Base-by-base conservation (phyloP, 2,888 invertebrate genomes). In the Trissolcus japonicus region DNA sequence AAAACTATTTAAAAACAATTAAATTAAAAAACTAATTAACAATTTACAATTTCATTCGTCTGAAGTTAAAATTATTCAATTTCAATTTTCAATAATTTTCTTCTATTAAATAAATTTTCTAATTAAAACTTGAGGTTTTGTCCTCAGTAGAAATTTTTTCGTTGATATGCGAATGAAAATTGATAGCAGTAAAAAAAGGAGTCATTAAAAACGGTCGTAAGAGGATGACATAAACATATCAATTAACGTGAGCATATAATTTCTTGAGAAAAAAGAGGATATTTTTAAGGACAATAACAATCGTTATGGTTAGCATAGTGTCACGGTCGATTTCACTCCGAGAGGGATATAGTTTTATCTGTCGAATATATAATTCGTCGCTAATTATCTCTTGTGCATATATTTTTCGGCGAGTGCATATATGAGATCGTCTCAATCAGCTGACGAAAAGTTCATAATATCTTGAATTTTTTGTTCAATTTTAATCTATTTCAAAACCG, bases 301-400 rank as follows among this genome's bases (percentile, higher is more conserved):
- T 50, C 62, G n/a, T 60, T 69, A 65, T 65, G 56, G 60, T 68
- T 60, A 77, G 55, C 68, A 73, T 69, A 65, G 73, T 73, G 73
- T 69, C 69, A 73, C 43, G 77, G 77, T 65, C 72, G 68, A 77
- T 68, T 77, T 73, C 68, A 68, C 67, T 48, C 19, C n/a, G n/a
- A n/a, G n/a, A 14, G 35, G 59, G 40, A 51, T 56, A 11, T 35
- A 51, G 48, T 57, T 76, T 71, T 50, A 67, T 76, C 72, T 61
- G 54, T 53, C 61, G 61, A 71, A 76, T 66, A 46, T 71, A 56
- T 71, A 65, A 71, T 66, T 61, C 41, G 53, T 46, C 13, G 14
- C 16, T 66, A 16, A 46, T 46, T 46, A 16, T 46, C 7, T 16
- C n/a, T 16, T 16, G 16, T 16, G 11, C 4, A 16, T 16, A n/a